phyloP scores from a whole-genome alignment of 1,140 invertebrate genomes.

The Caligus rogercresseyi region DNA sequence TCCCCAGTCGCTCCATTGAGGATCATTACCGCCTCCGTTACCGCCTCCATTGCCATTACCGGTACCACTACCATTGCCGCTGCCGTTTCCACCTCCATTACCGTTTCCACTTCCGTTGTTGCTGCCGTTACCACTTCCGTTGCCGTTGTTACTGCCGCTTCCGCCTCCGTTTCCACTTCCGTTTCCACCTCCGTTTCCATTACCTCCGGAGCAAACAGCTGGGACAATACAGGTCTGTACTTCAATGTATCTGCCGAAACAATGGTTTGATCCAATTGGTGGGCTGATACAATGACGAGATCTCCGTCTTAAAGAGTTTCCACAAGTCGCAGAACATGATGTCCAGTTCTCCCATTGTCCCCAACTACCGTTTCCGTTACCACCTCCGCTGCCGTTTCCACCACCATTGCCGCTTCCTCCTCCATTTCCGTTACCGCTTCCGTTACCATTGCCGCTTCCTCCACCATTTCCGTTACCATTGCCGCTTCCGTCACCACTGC shows the following conservation, averaged over 20 bases:
- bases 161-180: slow-evolving; percentile 1
- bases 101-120: background rate
- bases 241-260: too few relatives aligned
- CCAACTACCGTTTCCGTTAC: background rate
- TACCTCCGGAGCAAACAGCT: too few relatives aligned
- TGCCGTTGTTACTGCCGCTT: background rate
- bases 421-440: background rate
- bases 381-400: background rate
- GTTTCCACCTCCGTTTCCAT: slow-evolving; percentile 1
- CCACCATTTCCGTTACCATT: slow-evolving; percentile 2
- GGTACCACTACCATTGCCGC: background rate
- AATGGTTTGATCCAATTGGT: too few relatives aligned
- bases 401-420: background rate
- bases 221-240: too few relatives aligned
- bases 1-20: background rate
- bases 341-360: too few relatives aligned
- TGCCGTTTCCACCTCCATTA: background rate
- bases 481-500: background rate
- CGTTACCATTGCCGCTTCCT: background rate
- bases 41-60: background rate
- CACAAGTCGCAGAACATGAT: too few relatives aligned
- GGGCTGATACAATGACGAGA: too few relatives aligned
- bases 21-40: background rate
- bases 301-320: too few relatives aligned
- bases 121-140: background rate